A percentile compares a stretch with the other conserved stretches of the same genome.
Conservation (phyloP, 2,888 invertebrate species). For the Dermolepida albohirtum region DNA sequence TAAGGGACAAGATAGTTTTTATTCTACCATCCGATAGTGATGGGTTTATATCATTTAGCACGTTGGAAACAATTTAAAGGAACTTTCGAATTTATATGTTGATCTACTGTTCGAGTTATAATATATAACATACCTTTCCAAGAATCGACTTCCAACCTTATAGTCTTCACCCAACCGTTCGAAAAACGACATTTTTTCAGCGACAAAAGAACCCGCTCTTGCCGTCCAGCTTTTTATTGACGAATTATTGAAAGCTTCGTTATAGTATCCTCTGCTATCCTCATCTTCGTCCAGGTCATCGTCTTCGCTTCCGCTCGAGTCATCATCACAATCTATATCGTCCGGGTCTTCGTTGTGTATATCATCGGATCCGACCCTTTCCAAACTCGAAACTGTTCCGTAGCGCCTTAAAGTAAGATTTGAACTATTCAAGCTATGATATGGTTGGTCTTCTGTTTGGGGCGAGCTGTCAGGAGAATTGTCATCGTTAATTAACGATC, state of each 20-base stretch:
- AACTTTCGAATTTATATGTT: too few species aligned
- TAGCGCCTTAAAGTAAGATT: slow-evolving; percentile 67
- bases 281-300: slow-evolving; percentile 52
- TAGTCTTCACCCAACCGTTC: slow-evolving; percentile 72
- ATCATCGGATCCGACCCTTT: slow-evolving; percentile 74
- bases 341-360: slow-evolving; percentile 65
- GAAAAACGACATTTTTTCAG: slow-evolving; percentile 82
- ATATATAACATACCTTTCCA: slow-evolving; percentile 61
- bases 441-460: slow-evolving; percentile 79
- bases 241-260: slow-evolving; percentile 61
- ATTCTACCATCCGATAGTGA: too few species aligned
- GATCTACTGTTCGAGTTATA: too few species aligned
- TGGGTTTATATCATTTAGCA: too few species aligned
- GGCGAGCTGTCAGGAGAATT: slow-evolving; percentile 76
- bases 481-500: slow-evolving; percentile 65
- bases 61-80: too few species aligned
- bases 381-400: slow-evolving; percentile 80
- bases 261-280: slow-evolving; percentile 58
- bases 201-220: slow-evolving; percentile 83
- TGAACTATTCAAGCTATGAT: slow-evolving; percentile 75
- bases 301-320: slow-evolving; percentile 54
- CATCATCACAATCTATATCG: slow-evolving; percentile 58
- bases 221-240: slow-evolving; percentile 77
- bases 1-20: too few species aligned
- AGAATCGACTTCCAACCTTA: slow-evolving; percentile 59